Conservation (phyloP, 2,888 invertebrate species). For the Scotopteryx bipunctaria region DNA sequence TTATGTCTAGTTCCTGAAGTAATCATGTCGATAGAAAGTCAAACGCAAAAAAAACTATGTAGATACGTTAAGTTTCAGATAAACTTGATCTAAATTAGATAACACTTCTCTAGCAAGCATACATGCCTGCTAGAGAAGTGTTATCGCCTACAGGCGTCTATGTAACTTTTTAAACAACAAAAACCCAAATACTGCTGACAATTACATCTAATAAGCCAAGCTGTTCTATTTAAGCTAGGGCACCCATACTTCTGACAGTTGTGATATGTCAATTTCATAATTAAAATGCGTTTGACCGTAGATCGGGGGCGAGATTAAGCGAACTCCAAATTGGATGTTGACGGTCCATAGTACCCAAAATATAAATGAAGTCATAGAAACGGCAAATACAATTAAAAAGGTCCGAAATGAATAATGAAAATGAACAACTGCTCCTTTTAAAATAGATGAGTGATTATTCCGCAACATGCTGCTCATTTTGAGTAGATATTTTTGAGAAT, state of each 20-base stretch:
- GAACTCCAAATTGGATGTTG: slow-evolving; percentile 68
- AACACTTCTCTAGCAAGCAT: too few species aligned
- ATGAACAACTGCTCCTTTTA: slow-evolving; percentile 37
- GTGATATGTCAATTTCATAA: slow-evolving; percentile 82
- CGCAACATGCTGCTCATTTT: slow-evolving; percentile 9
- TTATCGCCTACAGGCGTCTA: too few species aligned
- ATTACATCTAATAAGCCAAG: not conserved
- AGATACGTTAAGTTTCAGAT: too few species aligned
- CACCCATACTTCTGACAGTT: slow-evolving; percentile 34
- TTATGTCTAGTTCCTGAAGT: too few species aligned
- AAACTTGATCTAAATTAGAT: too few species aligned
- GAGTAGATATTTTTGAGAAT: too few species aligned
- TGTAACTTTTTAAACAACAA: too few species aligned
- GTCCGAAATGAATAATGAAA: slow-evolving; percentile 62
- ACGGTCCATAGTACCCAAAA: slow-evolving; percentile 58
- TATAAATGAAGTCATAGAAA: slow-evolving; percentile 70
- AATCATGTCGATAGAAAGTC: too few species aligned
- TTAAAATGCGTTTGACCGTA: slow-evolving; percentile 82
- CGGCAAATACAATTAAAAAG: slow-evolving; percentile 70
- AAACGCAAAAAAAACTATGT: too few species aligned
- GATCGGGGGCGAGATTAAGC: slow-evolving; percentile 66
- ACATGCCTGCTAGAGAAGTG: too few species aligned
- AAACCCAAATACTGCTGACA: not conserved
- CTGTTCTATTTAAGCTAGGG: slow-evolving; percentile 1
- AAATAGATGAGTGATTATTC: slow-evolving; percentile 18